Base-by-base conservation (phyloP, 1,140 invertebrate species). In the Drosophila mojavensis region DNA sequence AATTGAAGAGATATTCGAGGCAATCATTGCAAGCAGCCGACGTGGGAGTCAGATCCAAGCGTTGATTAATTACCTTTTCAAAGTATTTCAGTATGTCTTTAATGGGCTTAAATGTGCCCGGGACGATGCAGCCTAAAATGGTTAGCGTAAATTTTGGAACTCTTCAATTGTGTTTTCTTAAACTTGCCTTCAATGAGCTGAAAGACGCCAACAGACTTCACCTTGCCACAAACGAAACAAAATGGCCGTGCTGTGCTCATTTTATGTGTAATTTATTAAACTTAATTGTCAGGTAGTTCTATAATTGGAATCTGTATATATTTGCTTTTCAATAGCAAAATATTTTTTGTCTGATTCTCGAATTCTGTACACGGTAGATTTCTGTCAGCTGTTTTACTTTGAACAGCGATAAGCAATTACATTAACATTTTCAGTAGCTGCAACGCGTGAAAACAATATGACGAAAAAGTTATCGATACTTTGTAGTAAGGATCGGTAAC, bases 11-110 rank as follows among this genome's bases (percentile, higher is more conserved):
- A 43, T 88, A 86, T 51, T 86, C 82, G 26, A 86, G 33, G 51
- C 82, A 86, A 45, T 88, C 82, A 11, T 72, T 62, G 36, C 82
- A 86, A 11, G 82, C 82, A 2, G 72, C 33, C 0, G 82, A 86
- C 7, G 51, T 82, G 7, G 82, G 83, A 6, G 48, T 45, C n/a
- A 86, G 36, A 0, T 83, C 82, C 65, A 86, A 47, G 3, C 79
- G 76, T 26, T 83, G 82, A 53, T 86, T 88, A 9, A 86, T 86
- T 9, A 86, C 81, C 50, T 83, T 86, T 28, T 86, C 82, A 48
- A 86, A 86, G 30, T 86, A 79, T 48, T 86, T 86, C 0, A 86
- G 26, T 39, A 86, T 86, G 51, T 88, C 82, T 51, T 86, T 86
- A 9, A 86, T 86, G 1, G 82, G 82, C 53, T 86, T 86, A n/a